Base-by-base conservation (phyloP, 1,140 invertebrate species). In the Danaus plexippus region DNA sequence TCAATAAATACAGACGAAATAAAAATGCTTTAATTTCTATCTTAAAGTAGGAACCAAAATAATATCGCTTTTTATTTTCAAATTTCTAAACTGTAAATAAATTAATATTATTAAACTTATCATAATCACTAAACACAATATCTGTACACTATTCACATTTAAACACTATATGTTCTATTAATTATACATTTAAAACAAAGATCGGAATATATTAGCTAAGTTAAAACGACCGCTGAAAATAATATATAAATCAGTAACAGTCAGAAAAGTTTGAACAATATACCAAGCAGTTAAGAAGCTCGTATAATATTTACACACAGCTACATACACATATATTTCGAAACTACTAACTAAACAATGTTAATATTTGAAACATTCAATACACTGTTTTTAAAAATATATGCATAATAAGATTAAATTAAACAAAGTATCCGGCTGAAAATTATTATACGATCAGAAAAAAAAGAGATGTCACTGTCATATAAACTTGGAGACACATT, bases 41-140 rank as follows among this genome's bases (percentile, higher is more conserved):
- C 76, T 84, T 84, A 84, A 75, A 74, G 81, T 86, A 86, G 83
- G 83, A 86, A 86, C 83, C 80, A 84, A 86, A 85, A 80, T 15
- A 70, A 69, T 71, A 60, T 60, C 43, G 48, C 59, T 60, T 55
- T n/a, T 51, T 43, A 22, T 18, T 43, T 63, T 60, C 54, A 66
- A 70, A 15, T 69, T 58, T 57, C 59, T 68, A 69, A 59, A 15
- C 52, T 70, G 56, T 72, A 75, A 80, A 82, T 86, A 81, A 84
- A 81, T 82, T 81, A 85, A 55, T 67, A 67, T 61, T 58, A 62
- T 61, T 64, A 74, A 77, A 73, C 69, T 77, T 77, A 72, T 73
- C 75, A 75, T 70, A 58, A 54, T 51, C 54, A 54, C 57, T 74
- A 78, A 68, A 71, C 69, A 59, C 66, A 15, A 68, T 76, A 64